A percentile compares a stretch with the other conserved stretches of the same genome.
phyloP scores from a whole-genome alignment of 2,113 vertebrate species.

The Pseudorhombus dupliciocellatus region DNA sequence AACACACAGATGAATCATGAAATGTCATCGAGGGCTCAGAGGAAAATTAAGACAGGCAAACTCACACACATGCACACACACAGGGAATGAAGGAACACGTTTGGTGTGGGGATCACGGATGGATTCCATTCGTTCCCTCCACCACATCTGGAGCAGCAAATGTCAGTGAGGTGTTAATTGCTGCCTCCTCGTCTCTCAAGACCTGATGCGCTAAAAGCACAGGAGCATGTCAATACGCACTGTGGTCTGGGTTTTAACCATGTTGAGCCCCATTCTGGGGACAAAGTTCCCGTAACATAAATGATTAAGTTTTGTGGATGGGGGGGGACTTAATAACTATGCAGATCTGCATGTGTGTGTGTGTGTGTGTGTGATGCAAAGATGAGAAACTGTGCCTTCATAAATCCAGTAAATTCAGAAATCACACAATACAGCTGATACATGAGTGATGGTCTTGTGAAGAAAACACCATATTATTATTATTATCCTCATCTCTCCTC shows the following conservation, averaged over 20 bases:
- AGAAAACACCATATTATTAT: not conserved
- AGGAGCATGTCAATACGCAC: constrained; percentile 41
- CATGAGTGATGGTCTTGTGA: not conserved
- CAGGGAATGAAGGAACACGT: constrained; percentile 1
- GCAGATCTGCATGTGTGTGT: constrained; percentile 17
- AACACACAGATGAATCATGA: constrained; percentile 28
- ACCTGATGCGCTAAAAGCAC: constrained; percentile 41
- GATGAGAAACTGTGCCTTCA: constrained; percentile 9
- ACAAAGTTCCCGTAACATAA: not conserved
- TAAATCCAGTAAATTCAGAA: constrained; percentile 17
- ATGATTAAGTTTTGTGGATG: not conserved
- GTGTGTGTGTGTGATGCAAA: not conserved
- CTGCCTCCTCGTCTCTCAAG: constrained; percentile 37
- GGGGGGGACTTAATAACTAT: no score
- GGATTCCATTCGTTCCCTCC: constrained; percentile 40
- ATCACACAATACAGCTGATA: constrained; percentile 12
- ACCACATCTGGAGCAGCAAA: constrained; percentile 61
- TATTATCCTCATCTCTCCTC: not conserved
- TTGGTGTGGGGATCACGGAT: not conserved
- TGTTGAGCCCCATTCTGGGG: not conserved
- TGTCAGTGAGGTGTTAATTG: constrained; percentile 73
- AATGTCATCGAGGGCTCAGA: constrained; percentile 38
- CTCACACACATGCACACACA: not conserved
- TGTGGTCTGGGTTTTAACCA: not conserved
- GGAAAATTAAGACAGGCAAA: constrained; percentile 13